Conservation (phyloP, 2,797 vertebrate species). For the Parauchenoglanis ngamensis region DNA sequence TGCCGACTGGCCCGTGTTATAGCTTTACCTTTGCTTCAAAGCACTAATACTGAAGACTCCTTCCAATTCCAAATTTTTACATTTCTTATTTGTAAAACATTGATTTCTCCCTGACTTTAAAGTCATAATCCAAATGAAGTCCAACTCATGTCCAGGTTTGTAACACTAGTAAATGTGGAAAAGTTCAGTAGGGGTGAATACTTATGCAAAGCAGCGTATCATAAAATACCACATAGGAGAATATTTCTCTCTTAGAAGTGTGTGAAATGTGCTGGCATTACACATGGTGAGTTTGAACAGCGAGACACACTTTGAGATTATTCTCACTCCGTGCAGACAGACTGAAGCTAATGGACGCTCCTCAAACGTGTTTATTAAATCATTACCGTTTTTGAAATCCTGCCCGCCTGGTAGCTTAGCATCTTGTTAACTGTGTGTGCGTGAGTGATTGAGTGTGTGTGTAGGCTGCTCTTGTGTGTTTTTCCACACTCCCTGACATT, state of each 20-base stretch:
- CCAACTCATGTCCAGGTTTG: background rate
- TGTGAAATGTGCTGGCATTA: background rate
- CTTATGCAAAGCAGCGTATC: background rate
- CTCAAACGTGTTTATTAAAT: constrained; percentile 59
- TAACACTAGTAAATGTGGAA: background rate
- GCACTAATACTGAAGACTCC: background rate
- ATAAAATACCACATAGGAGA: background rate
- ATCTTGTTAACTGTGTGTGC: constrained; percentile 47
- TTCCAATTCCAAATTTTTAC: background rate
- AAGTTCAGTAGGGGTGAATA: background rate
- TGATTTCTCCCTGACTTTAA: background rate
- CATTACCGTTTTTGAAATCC: constrained; percentile 65
- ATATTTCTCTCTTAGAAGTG: background rate
- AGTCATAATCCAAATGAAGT: background rate
- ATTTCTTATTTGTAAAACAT: background rate
- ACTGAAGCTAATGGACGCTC: constrained; percentile 28
- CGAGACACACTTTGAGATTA: background rate
- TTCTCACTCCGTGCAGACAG: constrained; percentile 21
- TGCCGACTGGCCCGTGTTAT: background rate
- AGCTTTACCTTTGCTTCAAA: background rate
- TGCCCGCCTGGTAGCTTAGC: constrained; percentile 50
- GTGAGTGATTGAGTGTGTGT: constrained; percentile 11
- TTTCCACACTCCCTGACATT: constrained; percentile 55
- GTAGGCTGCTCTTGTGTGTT: constrained; percentile 32
- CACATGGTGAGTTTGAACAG: background rate